Base-by-base conservation (phyloP, 2,797 vertebrate genomes). In the Cercopithecus neglectus region DNA sequence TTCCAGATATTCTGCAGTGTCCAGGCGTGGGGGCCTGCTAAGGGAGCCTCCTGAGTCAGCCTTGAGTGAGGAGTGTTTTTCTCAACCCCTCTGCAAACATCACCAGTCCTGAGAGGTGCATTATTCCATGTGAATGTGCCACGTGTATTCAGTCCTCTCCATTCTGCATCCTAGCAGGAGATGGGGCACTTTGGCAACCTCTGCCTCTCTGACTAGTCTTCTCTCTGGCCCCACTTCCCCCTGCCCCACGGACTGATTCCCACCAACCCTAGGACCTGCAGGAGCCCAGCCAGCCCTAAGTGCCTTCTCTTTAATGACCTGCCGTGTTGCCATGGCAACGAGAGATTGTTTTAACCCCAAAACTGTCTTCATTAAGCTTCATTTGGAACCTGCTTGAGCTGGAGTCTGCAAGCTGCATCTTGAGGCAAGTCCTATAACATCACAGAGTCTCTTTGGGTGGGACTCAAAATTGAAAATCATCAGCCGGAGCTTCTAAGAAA, bases 281-380 rank as follows among this genome's bases (percentile, higher is more conserved):
- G 48, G 59, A 61, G 28, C 36, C 57, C 28, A 57, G 48, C 26
- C 57, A n/a, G 39, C 39, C 48, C 57, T 53, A 57, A 93, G 46
- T 64, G 70, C 28, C 46, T 55, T 48, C 64, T 89, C 53, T 89
- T 93, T 78, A 78, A 78, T 30, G 44, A 79, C 33, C 33, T 17
- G 59, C 79, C 53, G 46, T 10, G 86, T 96, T 96, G 67, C 83
- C 46, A 93, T 93, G 93, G 84, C 59, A 85, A 92, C 1, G 2
- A 74, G 84, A 91, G 46, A 85, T 87, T 70, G 57, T 88, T 88
- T 96, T 78, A 93, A 80, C 74, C 64, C 80, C 48, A 39, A 74
- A 93, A 53, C 22, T 89, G 59, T 64, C 64, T 88, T 94, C 28
- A 2, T 75, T 57, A 67, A 74, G 53, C 61, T 91, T 28, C n/a